Conservation (phyloP, 2,888 invertebrate species). For the Acleris cristana region DNA sequence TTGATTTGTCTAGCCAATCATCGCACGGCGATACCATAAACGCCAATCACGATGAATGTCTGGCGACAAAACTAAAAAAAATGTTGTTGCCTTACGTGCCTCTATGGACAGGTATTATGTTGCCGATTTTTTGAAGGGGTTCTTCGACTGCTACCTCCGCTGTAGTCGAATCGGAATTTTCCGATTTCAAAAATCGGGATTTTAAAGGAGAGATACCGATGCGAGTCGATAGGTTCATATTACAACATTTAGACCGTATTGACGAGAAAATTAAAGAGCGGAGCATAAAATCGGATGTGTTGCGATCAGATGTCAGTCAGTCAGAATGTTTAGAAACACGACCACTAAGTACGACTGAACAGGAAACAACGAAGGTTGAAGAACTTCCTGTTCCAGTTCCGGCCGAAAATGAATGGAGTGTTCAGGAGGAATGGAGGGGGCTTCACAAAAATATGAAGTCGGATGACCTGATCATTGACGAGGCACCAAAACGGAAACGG, state of each 20-base stretch:
- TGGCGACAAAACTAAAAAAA: conserved; percentile 7
- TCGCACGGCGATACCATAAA: conserved; percentile 18
- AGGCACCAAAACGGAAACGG: neutral
- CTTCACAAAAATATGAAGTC: neutral
- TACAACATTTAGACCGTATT: neutral
- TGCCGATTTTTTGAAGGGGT: conserved; percentile 11
- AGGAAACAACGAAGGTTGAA: neutral
- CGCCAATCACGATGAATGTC: conserved; percentile 7
- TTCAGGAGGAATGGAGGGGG: neutral
- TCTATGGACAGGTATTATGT: conserved; percentile 19
- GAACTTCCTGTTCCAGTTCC: too few species aligned
- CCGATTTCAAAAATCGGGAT: conserved; percentile 10
- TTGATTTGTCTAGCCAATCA: neutral
- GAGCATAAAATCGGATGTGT: neutral
- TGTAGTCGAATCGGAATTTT: conserved; percentile 20
- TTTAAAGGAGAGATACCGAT: conserved; percentile 13
- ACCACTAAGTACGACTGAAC: too few species aligned
- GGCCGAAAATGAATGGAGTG: neutral
- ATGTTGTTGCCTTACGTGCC: conserved; percentile 14
- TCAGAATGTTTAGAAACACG: too few species aligned
- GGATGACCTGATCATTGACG: too few species aligned
- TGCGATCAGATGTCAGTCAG: too few species aligned
- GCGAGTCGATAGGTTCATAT: conserved; percentile 8
- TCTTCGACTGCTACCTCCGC: conserved; percentile 1
- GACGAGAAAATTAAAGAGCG: conserved; percentile 14